phyloP scores from a whole-genome alignment of 2,888 invertebrate genomes.

The Hemaris fuciformis region DNA sequence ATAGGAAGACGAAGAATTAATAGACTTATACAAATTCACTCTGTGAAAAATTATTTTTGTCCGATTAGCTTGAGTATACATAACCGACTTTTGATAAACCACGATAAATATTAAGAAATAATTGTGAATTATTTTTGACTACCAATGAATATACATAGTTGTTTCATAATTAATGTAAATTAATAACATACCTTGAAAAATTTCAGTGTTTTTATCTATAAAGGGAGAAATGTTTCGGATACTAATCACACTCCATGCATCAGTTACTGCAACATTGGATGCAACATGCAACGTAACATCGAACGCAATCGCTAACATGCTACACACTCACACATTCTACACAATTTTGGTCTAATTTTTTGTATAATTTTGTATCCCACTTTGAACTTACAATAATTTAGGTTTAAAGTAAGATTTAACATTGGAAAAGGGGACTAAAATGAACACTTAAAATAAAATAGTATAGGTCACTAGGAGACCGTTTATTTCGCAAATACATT shows the following conservation, averaged over 20 bases:
- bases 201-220: not conserved
- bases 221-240: not conserved
- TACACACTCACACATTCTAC: conserved; percentile 11
- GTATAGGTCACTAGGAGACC: not conserved
- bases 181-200: not conserved
- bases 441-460: not conserved
- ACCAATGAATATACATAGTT: too few relatives aligned
- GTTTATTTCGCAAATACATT: not conserved
- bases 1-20: too few relatives aligned
- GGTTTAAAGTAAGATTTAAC: not conserved
- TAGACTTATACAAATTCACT: too few relatives aligned
- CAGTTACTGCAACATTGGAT: conserved; percentile 20
- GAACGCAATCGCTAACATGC: conserved; percentile 22
- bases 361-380: not conserved
- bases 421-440: not conserved
- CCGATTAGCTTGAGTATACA: too few relatives aligned
- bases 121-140: too few relatives aligned
- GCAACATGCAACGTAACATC: conserved; percentile 30
- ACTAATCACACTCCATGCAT: conserved; percentile 1
- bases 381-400: not conserved
- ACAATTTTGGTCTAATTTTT: not conserved
- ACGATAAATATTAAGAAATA: too few relatives aligned
- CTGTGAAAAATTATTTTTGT: too few relatives aligned
- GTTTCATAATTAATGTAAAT: too few relatives aligned
- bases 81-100: too few relatives aligned